phyloP scores from a whole-genome alignment of 2,888 invertebrate genomes.

The Tigriopus californicus region DNA sequence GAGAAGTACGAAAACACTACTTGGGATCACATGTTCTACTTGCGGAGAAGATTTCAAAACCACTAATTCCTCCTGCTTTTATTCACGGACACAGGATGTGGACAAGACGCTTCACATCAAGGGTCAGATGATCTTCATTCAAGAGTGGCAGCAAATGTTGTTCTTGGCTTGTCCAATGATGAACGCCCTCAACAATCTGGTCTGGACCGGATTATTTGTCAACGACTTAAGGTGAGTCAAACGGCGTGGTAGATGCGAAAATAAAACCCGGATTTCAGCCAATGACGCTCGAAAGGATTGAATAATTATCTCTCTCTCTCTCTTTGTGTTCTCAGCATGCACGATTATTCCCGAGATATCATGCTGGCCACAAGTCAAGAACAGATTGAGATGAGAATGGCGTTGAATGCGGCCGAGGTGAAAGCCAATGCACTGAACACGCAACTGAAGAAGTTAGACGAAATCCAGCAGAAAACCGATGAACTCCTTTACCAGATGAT shows the following conservation, averaged over 20 bases:
- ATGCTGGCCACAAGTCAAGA: conserved; percentile 49
- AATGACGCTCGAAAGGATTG: no score
- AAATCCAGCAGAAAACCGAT: conserved; percentile 87
- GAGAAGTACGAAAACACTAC: conserved; percentile 1
- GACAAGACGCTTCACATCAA: conserved; percentile 15
- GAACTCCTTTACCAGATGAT: conserved; percentile 95
- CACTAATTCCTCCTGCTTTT: background rate
- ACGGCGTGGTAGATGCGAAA: background rate
- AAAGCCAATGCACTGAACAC: conserved; percentile 90
- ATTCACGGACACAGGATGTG: background rate
- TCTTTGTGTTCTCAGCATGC: conserved; percentile 16
- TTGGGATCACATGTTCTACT: no score
- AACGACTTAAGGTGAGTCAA: conserved; percentile 51
- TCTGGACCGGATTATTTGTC: conserved; percentile 81
- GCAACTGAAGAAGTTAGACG: conserved; percentile 83
- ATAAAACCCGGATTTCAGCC: background rate
- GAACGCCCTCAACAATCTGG: conserved; percentile 79
- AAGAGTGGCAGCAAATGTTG: conserved; percentile 93
- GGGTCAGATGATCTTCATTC: conserved; percentile 96
- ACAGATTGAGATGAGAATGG: conserved; percentile 83
- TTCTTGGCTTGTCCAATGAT: conserved; percentile 79
- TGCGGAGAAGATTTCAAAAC: background rate
- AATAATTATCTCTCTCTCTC: conserved; percentile 9
- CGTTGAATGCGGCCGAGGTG: conserved; percentile 85
- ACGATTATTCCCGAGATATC: conserved; percentile 28